Percentiles rank a stretch among this genome's conserved stretches.
These are phyloP conservation scores for Planococcus citri DNA, from an alignment of 1,140 invertebrate genomes.

Conservation along the genomic window DNA sequence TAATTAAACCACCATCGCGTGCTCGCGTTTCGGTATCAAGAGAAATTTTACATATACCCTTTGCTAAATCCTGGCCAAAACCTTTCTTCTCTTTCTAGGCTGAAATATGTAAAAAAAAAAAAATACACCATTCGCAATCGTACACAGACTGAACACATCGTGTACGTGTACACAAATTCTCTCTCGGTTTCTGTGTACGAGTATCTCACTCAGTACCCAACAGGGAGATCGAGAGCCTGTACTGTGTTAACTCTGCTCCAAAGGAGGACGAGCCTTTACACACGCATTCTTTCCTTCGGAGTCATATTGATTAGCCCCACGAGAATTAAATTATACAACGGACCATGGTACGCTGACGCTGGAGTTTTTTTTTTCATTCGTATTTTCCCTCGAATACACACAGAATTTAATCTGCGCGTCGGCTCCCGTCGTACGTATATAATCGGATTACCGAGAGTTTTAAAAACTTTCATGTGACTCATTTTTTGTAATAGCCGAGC, in stretches of 20 bases:
- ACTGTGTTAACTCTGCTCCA: neutral
- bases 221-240: neutral
- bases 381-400: neutral
- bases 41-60: too few species aligned
- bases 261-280: neutral
- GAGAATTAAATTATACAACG: conserved; percentile 18
- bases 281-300: neutral
- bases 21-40: too few species aligned
- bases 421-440: too few species aligned
- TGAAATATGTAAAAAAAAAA: too few species aligned
- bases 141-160: too few species aligned
- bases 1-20: neutral
- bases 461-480: neutral
- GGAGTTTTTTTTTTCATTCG: neutral
- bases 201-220: neutral
- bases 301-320: conserved; percentile 15
- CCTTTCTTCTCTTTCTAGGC: too few species aligned
- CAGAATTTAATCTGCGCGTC: neutral
- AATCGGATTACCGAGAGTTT: neutral
- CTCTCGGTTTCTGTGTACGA: too few species aligned
- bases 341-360: neutral
- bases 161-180: too few species aligned
- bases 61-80: too few species aligned
- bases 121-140: too few species aligned
- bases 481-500: too few species aligned